Conservation (phyloP, 2,113 vertebrate genomes). For the Syngnathus floridae region DNA sequence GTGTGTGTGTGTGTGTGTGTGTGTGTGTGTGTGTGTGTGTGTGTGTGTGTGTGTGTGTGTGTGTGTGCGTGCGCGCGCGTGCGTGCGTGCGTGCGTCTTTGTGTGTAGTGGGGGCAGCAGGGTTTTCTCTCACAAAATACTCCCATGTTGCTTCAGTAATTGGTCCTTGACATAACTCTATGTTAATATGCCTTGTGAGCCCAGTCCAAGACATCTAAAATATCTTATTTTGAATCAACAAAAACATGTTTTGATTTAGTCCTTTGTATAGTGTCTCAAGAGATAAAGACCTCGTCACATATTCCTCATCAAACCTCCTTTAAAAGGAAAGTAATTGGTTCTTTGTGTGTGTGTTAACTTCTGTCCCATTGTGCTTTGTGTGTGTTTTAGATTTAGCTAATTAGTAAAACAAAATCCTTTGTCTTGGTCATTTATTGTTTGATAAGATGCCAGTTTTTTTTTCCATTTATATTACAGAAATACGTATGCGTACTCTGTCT, state of each 20-base stretch:
- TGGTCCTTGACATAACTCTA: constrained; percentile 43
- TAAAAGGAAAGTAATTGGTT: neutral
- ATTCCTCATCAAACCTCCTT: neutral
- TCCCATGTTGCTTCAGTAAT: constrained; percentile 48
- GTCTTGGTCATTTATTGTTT: neutral
- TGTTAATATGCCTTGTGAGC: constrained; percentile 15
- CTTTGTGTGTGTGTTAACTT: constrained; percentile 1
- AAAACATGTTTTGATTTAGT: neutral
- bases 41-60: no score
- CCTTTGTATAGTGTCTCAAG: neutral
- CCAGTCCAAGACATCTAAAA: constrained; percentile 2
- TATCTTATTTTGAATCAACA: neutral
- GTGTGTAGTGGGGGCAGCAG: neutral
- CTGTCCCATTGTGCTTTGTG: neutral
- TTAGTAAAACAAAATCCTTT: neutral
- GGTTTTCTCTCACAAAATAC: constrained; percentile 33
- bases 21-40: no score
- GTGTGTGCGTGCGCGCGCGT: neutral
- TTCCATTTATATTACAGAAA: neutral
- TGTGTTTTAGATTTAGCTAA: neutral
- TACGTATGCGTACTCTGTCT: neutral
- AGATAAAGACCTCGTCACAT: neutral
- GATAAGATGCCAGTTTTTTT: neutral
- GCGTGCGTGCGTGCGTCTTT: constrained; percentile 5
- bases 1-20: no score